Base-by-base conservation (phyloP, 2,113 vertebrate genomes). In the Cochlearius cochlearius region DNA sequence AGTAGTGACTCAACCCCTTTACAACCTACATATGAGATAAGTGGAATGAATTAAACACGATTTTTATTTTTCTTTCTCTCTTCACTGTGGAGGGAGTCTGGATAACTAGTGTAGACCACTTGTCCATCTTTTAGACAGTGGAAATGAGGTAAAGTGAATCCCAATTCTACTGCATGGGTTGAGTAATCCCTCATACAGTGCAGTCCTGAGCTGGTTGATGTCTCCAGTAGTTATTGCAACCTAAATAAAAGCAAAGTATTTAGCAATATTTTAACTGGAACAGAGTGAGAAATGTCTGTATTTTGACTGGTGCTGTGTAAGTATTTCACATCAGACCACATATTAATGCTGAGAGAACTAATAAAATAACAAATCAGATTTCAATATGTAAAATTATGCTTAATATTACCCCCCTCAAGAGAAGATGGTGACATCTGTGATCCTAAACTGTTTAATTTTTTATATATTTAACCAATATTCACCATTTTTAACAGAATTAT, bases 231-330 rank as follows among this genome's bases (percentile, higher is more conserved):
- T 72, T 59, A n/a, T 3, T 79, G 52, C 26, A 90, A 55, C 17
- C 29, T 79, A 90, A 94, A 69, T 78, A 74, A 90, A 90, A 71
- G 19, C 32, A 75, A 32, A 67, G 47, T 38, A 32, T 92, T 75
- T 96, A 88, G 19, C 53, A 95, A 92, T 91, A 94, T 79, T 94
- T 96, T 79, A 91, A 56, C 23, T 69, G 59, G 36, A 92, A 41
- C 3, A 13, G 38, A 73, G 23, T 76, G 14, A 88, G 41, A 81
- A 69, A 68, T 71, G n/a, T 71, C 69, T 90, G 59, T 66, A 15
- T 88, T 93, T 91, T 82, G 55, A 75, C 27, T 75, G 25, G n/a
- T 90, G 18, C 41, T 82, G 21, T 39, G 36, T 45, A 45, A 62
- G 10, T 67, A 63, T 79, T 86, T 90, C 53, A 88, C 36, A 79